Evolutionary conservation across 2,113 vertebrate genomes (phyloP), one percentile per base, ranked within the genome.

Genomic region (Vicugna pacos): DNA sequence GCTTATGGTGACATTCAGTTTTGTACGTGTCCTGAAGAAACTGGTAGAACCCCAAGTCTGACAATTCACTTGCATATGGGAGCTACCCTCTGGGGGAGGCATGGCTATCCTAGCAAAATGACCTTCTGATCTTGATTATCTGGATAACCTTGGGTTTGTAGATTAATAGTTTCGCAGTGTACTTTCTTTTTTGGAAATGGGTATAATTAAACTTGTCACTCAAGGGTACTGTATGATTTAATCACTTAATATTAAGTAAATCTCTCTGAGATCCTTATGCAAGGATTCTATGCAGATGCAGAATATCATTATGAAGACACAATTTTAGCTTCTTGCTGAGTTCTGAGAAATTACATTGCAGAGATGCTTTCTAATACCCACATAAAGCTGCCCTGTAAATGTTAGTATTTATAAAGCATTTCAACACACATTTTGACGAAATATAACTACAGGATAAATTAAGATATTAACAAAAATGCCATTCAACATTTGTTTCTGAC

Each of bases 191-290:
- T 48, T 96, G 69, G 67, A 96, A 86, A 95, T 85, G 24, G 58
- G 76, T 81, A 64, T 89, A 91, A 96, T 96, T 94, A 96, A 93
- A 62, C 81, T 84, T 89, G 88, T 91, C 94, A 96, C 84, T 96
- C 94, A 83, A 73, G 94, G 64, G 80, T 75, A 56, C 26, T 28
- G 4, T 58, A 69, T 88, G 42, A 83, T 69, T 91, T 94, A 96
- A 95, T 91, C 69, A 69, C 65, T 96, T 88, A 88, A n/a, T 93
- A 84, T 94, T 81, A 79, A 84, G 72, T 54, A 38, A 81, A 92
- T n/a, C 60, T 96, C 52, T 94, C 54, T 88, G 76, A 95, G 85
- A 58, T 84, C 15, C 72, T 69, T 75, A 75, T 56, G 20, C 38
- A 56, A 81, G 60, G 72, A 50, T 70, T 5, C 62, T 67, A 60